These are phyloP conservation scores for Chromobotia macracanthus DNA, from an alignment of 2,797 vertebrate genomes.

Conservation along the genomic window DNA sequence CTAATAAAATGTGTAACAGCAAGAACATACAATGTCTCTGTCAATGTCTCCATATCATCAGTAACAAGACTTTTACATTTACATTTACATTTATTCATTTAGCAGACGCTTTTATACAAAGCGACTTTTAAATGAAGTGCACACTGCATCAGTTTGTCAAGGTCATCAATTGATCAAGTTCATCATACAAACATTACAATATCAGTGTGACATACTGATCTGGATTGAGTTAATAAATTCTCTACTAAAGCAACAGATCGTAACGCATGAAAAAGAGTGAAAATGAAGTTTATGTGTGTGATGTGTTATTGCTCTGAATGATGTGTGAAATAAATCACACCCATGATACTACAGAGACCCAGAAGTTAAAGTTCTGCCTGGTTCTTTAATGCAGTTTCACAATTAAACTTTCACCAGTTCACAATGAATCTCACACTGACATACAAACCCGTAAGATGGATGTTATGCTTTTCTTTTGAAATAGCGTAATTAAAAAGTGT, in stretches of 20 bases:
- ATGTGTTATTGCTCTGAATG: constrained; percentile 60
- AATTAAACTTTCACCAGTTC: constrained; percentile 22
- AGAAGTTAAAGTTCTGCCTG: constrained; percentile 65
- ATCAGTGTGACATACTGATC: not conserved
- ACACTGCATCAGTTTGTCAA: too few relatives aligned
- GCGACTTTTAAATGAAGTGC: too few relatives aligned
- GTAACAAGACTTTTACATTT: too few relatives aligned
- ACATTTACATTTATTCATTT: too few relatives aligned
- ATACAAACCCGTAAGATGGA: not conserved
- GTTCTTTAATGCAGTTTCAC: constrained; percentile 57
- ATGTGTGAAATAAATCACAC: constrained; percentile 50
- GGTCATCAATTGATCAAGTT: too few relatives aligned
- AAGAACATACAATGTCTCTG: too few relatives aligned
- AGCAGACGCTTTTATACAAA: too few relatives aligned
- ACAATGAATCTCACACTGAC: not conserved
- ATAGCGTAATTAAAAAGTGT: too few relatives aligned
- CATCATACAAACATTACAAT: too few relatives aligned
- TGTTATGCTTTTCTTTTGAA: not conserved
- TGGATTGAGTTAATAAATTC: not conserved
- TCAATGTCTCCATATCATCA: too few relatives aligned
- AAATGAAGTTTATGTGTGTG: constrained; percentile 56
- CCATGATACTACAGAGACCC: constrained; percentile 67
- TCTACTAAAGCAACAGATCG: not conserved
- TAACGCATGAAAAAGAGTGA: constrained; percentile 29
- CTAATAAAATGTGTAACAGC: too few relatives aligned